Conservation (phyloP, 2,797 vertebrate species). For the Neosalanx taihuensis region DNA sequence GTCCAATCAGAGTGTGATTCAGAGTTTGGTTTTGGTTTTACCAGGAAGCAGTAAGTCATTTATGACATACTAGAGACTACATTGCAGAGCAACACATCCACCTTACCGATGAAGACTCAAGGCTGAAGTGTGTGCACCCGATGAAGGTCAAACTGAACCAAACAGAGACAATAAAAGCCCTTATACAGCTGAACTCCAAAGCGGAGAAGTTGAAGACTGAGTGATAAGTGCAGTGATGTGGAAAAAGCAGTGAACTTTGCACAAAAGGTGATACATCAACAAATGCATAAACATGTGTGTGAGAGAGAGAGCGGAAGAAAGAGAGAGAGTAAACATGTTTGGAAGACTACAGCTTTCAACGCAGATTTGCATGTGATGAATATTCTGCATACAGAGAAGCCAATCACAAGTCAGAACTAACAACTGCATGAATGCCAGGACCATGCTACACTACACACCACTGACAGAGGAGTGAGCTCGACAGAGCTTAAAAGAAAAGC, state of each 20-base stretch:
- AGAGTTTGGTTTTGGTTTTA: background rate
- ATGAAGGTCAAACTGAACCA: constrained; percentile 20
- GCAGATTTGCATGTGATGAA: constrained; percentile 50
- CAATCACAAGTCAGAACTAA: constrained; percentile 40
- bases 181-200: constrained; percentile 50
- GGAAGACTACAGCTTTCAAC: constrained; percentile 29
- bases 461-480: constrained; percentile 23
- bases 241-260: constrained; percentile 53
- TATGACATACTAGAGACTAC: too few species aligned
- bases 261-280: constrained; percentile 54
- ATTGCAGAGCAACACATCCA: too few species aligned
- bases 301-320: background rate
- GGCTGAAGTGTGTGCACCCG: background rate
- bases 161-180: constrained; percentile 30
- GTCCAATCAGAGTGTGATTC: background rate
- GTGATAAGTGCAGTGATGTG: constrained; percentile 50
- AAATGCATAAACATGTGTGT: constrained; percentile 29
- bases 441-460: constrained; percentile 35
- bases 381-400: constrained; percentile 50
- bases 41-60: too few species aligned
- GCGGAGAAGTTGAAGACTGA: constrained; percentile 28
- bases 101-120: too few species aligned
- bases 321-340: background rate
- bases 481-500: constrained; percentile 30
- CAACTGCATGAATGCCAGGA: constrained; percentile 50